Percentiles rank a stretch among this genome's conserved stretches.
Evolutionary conservation across 92 coral and sea anemone species (phyloP).

Genomic region (Scolanthus callimorphus): DNA sequence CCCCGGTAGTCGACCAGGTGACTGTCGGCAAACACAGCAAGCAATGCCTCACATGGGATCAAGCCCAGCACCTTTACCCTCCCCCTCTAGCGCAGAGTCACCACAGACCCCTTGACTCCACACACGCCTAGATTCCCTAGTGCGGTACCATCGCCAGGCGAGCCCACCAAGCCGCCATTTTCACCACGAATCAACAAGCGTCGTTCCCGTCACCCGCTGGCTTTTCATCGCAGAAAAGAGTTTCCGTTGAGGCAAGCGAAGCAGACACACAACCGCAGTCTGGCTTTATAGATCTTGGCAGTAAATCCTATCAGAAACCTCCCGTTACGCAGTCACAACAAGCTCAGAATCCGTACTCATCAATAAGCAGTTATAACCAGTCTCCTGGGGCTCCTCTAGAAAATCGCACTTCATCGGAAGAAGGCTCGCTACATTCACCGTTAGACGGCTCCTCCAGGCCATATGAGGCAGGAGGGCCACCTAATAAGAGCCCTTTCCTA

Average conservation of each 20-base stretch:
- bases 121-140: slow-evolving; percentile 75
- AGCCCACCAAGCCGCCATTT: slow-evolving; percentile 87
- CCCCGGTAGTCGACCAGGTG: slow-evolving; percentile 68
- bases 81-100: slow-evolving; percentile 93
- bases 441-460: slow-evolving; percentile 41
- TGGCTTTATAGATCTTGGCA: slow-evolving; percentile 67
- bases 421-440: slow-evolving; percentile 78
- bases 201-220: slow-evolving; percentile 30
- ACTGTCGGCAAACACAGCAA: slow-evolving; percentile 51
- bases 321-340: slow-evolving; percentile 33
- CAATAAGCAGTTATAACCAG: slow-evolving; percentile 42
- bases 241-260: slow-evolving; percentile 40
- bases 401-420: slow-evolving; percentile 30
- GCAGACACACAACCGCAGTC: slow-evolving; percentile 57
- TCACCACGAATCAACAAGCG: slow-evolving; percentile 84
- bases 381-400: slow-evolving; percentile 43
- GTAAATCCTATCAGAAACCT: slow-evolving; percentile 24
- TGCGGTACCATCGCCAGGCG: slow-evolving; percentile 94
- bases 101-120: slow-evolving; percentile 94
- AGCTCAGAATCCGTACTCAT: slow-evolving; percentile 58
- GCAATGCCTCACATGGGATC: slow-evolving; percentile 25
- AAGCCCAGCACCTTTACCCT: slow-evolving; percentile 85
- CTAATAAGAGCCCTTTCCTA: slow-evolving; percentile 90
- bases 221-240: slow-evolving; percentile 36
- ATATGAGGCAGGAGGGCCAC: slow-evolving; percentile 56